A percentile compares a stretch with the other conserved stretches of the same genome.
These are phyloP conservation scores for Tetanocera ferruginea DNA, from an alignment of 2,888 invertebrate species.

Conservation along the genomic window DNA sequence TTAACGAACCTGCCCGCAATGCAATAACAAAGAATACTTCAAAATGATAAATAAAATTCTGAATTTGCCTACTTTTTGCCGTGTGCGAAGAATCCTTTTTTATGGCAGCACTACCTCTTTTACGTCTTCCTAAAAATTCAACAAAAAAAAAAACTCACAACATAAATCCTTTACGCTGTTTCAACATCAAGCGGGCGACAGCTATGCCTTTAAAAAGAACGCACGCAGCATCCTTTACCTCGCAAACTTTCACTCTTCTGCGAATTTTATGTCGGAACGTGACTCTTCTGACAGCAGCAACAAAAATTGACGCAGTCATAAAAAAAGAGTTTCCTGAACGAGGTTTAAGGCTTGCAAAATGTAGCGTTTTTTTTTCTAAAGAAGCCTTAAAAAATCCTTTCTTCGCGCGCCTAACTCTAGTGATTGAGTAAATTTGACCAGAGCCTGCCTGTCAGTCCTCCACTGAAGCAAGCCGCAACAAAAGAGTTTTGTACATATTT, in stretches of 20 bases:
- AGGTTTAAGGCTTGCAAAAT: neutral
- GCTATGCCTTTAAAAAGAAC: slow-evolving; percentile 17
- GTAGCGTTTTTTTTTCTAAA: neutral
- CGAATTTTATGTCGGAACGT: slow-evolving; percentile 41
- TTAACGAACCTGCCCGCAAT: neutral
- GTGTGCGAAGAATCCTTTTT: slow-evolving; percentile 11
- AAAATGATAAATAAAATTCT: slow-evolving; percentile 17
- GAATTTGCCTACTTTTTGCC: slow-evolving; percentile 25
- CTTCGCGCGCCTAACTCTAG: neutral
- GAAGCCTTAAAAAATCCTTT: neutral
- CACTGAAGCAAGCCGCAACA: neutral
- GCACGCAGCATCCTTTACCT: slow-evolving; percentile 17
- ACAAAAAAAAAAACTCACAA: slow-evolving; percentile 32
- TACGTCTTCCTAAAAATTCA: neutral
- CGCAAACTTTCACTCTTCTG: neutral
- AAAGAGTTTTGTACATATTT: neutral
- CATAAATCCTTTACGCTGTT: slow-evolving; percentile 14
- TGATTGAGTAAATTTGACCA: neutral
- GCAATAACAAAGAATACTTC: neutral
- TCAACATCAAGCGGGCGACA: neutral
- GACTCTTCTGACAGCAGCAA: neutral
- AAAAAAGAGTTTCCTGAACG: slow-evolving; percentile 41
- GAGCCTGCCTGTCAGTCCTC: neutral
- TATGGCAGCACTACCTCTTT: neutral
- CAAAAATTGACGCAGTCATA: slow-evolving; percentile 30